phyloP scores from a whole-genome alignment of 2,113 vertebrate genomes.

The Nymphicus hollandicus region DNA sequence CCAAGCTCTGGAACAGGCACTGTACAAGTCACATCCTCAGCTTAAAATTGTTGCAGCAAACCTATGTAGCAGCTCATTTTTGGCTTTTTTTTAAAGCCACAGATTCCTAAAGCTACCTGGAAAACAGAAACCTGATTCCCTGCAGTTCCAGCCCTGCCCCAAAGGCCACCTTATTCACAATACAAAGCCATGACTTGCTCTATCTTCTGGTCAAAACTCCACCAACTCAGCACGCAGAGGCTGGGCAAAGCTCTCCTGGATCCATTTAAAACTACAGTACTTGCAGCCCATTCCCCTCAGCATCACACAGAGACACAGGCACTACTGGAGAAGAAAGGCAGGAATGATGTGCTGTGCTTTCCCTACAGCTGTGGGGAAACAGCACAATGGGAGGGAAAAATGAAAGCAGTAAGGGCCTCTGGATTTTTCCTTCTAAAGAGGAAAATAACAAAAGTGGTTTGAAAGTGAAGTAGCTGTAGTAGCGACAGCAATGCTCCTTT shows the following conservation, averaged over 20 bases:
- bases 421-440: background rate
- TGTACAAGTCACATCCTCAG: background rate
- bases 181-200: fast-evolving
- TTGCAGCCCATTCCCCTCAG: background rate
- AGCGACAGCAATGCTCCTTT: background rate
- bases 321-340: background rate
- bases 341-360: background rate
- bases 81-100: background rate
- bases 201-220: background rate
- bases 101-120: background rate
- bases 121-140: background rate
- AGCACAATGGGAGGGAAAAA: background rate
- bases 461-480: background rate
- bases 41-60: background rate
- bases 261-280: background rate
- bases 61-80: background rate
- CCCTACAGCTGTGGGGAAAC: background rate
- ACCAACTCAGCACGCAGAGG: fast-evolving
- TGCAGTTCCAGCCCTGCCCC: background rate
- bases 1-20: background rate
- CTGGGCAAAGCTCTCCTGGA: background rate
- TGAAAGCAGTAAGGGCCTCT: background rate
- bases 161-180: background rate
- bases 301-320: fast-evolving
- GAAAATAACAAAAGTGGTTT: background rate